Evolutionary conservation across 1,140 invertebrate species (phyloP), one percentile per base, ranked within the genome.

Genomic region (Apis cerana): DNA sequence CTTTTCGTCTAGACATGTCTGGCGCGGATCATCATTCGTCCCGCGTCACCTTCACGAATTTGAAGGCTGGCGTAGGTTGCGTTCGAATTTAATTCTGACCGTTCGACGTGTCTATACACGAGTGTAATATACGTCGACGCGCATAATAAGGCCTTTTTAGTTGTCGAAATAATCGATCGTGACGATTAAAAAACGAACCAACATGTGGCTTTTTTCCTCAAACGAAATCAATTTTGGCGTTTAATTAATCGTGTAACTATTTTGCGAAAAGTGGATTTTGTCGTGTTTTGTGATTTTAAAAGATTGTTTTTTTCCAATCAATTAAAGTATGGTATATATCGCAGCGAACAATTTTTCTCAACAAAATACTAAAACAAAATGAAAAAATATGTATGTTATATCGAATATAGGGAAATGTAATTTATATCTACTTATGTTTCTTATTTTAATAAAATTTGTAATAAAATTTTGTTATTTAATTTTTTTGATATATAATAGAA

Each of bases 21-120:
- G 87, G 65, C 33, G 23, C 43, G 64, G 23, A 67, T 58, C 56
- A 43, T 61, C 68, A 54, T 64, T 62, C 62, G 54, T 87, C 74
- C 78, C 54, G 56, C 71, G 81, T 89, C 84, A 85, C 88, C 88
- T 89, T 89, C 82, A 69, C 83, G 21, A 87, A 88, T 88, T 87
- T 83, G 77, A 89, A 89, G 86, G 88, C 88, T 89, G 88, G 43
- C 75, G 71, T 90, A 90, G 89, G 86, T 90, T 75, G 85, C 65
- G 86, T 65, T 59, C 75, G 76, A 77, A 76, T 82, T 75, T 80
- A 79, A 86, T 80, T 77, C 65, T 85, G 74, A 75, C 67, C 59
- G 3, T 52, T 50, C 58, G 50, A 1, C 62, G 2, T 56, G 48
- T 76, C 56, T 80, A 75, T 56, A 21, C 52, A 58, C 3, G n/a